Evolutionary conservation across 2,888 invertebrate species (phyloP).

Genomic region (Apotomis turbidana): DNA sequence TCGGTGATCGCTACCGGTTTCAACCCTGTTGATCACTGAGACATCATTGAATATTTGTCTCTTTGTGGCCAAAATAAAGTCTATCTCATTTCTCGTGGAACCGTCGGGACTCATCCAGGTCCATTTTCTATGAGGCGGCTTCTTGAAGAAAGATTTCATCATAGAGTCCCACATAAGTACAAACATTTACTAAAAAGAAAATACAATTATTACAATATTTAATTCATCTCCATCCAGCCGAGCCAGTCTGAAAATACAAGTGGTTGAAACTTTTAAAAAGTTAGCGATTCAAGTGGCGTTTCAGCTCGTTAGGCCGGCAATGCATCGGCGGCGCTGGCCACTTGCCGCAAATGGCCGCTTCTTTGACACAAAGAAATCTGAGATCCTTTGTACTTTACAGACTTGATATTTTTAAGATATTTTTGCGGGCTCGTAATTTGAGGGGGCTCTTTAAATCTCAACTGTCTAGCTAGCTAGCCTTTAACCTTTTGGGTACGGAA

Average conservation of each 20-base stretch:
- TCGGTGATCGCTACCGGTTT: too few species aligned
- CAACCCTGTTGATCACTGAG: too few species aligned
- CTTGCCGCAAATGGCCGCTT: conserved; percentile 27
- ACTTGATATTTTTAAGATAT: conserved; percentile 14
- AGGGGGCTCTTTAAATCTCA: background rate
- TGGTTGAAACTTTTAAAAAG: conserved; percentile 1
- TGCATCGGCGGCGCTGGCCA: conserved; percentile 24
- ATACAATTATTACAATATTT: too few species aligned
- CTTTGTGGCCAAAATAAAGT: too few species aligned
- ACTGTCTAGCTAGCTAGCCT: background rate
- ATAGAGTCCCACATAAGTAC: too few species aligned
- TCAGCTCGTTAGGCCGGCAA: conserved; percentile 31
- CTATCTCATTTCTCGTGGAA: too few species aligned
- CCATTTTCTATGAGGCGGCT: too few species aligned
- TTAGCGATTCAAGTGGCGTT: conserved; percentile 25
- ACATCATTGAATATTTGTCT: too few species aligned
- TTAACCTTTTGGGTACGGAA: too few species aligned
- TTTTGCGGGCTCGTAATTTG: background rate
- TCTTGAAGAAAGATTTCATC: too few species aligned
- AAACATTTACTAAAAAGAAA: too few species aligned
- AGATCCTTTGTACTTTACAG: conserved; percentile 15
- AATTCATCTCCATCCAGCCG: conserved; percentile 6
- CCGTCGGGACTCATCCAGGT: too few species aligned
- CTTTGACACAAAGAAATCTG: conserved; percentile 33
- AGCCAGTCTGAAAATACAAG: conserved; percentile 17